Evolutionary conservation across 2,797 vertebrate genomes (phyloP).

Genomic region (Ispidina lecontei): DNA sequence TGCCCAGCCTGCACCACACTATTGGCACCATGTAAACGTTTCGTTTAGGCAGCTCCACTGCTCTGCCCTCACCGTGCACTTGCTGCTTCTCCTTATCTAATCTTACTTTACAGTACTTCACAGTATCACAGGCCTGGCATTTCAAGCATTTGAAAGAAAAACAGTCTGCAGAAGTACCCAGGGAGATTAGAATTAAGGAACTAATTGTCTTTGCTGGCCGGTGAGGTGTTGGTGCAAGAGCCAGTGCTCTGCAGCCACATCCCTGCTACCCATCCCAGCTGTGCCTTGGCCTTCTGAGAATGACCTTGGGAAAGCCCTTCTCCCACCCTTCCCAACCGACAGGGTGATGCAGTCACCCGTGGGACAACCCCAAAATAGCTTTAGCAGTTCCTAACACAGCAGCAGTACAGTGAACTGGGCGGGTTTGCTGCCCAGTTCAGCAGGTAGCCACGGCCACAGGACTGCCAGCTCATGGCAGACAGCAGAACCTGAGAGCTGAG

Average conservation of each 20-base stretch:
- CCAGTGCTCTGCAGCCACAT: fast-evolving
- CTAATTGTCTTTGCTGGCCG: not conserved
- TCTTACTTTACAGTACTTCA: not conserved
- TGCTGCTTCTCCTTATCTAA: conserved; percentile 36
- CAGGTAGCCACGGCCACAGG: not conserved
- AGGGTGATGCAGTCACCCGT: fast-evolving
- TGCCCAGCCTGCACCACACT: fast-evolving
- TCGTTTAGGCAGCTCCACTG: not conserved
- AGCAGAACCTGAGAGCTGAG: not conserved
- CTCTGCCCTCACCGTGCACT: not conserved
- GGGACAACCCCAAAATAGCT: not conserved
- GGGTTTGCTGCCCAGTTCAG: not conserved
- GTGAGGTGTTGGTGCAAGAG: not conserved
- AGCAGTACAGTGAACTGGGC: not conserved
- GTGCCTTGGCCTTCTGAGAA: not conserved
- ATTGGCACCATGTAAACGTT: fast-evolving
- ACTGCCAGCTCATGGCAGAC: fast-evolving
- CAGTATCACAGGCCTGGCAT: conserved; percentile 17
- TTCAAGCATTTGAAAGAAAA: conserved; percentile 36
- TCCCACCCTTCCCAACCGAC: fast-evolving
- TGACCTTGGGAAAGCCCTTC: not conserved
- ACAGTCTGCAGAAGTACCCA: not conserved
- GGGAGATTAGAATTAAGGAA: not conserved
- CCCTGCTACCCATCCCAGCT: not conserved
- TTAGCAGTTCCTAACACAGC: fast-evolving